Evolutionary conservation across 1,140 invertebrate species (phyloP), one percentile per base, ranked within the genome.

Genomic region (Lepeophtheirus salmonis): DNA sequence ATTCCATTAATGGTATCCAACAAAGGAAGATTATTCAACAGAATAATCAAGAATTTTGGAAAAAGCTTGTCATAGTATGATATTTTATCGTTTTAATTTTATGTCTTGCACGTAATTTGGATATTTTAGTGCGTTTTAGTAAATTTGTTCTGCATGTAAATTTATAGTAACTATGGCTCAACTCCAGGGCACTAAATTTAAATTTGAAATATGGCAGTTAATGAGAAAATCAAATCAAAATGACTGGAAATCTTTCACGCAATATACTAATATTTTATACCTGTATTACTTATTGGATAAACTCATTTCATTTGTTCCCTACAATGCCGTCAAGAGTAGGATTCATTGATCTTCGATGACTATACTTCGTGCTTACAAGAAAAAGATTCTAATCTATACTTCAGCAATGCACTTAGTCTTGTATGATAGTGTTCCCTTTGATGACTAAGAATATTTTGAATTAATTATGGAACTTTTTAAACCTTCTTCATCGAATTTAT

Each of bases 1-100:
- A 94, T 71, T 89, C 89, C 69, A 91, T 96, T 73, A 95, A 90
- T 74, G 84, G 92, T 51, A 81, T 96, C 59, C 96, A 97, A 70
- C 76, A 89, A 64, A 73, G 6, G 30, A 10, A 56, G 63, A 65
- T n/a, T n/a, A 41, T n/a, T n/a, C n/a, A n/a, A n/a, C n/a, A n/a
- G n/a, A n/a, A n/a, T n/a, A n/a, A n/a, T n/a, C n/a, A n/a, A n/a
- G n/a, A n/a, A n/a, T n/a, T n/a, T n/a, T n/a, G n/a, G n/a, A n/a
- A n/a, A n/a, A n/a, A n/a, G n/a, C n/a, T n/a, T n/a, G n/a, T n/a
- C n/a, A n/a, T n/a, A n/a, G n/a, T n/a, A n/a, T n/a, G n/a, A n/a
- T n/a, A n/a, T n/a, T n/a, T n/a, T n/a, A n/a, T n/a, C n/a, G n/a
- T n/a, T n/a, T n/a, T n/a, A n/a, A n/a, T n/a, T n/a, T n/a, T n/a